Evolutionary conservation across 2,888 invertebrate species (phyloP).

Genomic region (Deilephila porcellus): DNA sequence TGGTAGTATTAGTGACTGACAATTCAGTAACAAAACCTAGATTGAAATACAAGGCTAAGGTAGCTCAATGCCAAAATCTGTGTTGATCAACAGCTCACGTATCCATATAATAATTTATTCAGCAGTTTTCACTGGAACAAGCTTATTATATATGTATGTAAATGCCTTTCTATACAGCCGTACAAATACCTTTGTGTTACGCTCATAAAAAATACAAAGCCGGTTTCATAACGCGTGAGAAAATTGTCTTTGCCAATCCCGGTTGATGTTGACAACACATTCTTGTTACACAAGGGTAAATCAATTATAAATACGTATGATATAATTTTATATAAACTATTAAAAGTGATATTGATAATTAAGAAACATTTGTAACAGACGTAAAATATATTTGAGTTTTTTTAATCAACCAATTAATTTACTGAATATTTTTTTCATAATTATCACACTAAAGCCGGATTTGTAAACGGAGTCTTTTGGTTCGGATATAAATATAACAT

Average conservation of each 20-base stretch:
- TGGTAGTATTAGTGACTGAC: too few relatives aligned
- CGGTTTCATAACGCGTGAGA: slow-evolving; percentile 31
- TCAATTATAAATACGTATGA: not conserved
- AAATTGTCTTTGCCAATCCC: slow-evolving; percentile 9
- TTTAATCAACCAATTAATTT: too few relatives aligned
- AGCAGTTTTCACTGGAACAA: slow-evolving; percentile 49
- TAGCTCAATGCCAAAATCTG: not conserved
- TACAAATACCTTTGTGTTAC: slow-evolving; percentile 40
- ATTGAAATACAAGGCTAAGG: not conserved
- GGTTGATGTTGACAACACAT: slow-evolving; percentile 9
- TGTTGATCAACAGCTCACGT: slow-evolving; percentile 33
- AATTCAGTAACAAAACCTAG: not conserved
- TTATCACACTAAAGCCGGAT: too few relatives aligned
- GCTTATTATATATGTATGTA: slow-evolving; percentile 53
- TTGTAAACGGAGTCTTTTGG: too few relatives aligned
- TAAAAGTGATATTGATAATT: too few relatives aligned
- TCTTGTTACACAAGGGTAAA: not conserved
- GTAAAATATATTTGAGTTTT: too few relatives aligned
- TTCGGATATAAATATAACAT: too few relatives aligned
- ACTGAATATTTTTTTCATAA: too few relatives aligned
- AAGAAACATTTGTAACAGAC: too few relatives aligned
- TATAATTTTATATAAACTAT: too few relatives aligned
- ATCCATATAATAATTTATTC: slow-evolving; percentile 46
- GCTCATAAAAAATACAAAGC: slow-evolving; percentile 50
- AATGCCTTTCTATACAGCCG: slow-evolving; percentile 49